A percentile compares a stretch with the other conserved stretches of the same genome.
These are phyloP conservation scores for Euura saliciscinereae DNA, from an alignment of 1,140 invertebrate species.

Conservation along the genomic window DNA sequence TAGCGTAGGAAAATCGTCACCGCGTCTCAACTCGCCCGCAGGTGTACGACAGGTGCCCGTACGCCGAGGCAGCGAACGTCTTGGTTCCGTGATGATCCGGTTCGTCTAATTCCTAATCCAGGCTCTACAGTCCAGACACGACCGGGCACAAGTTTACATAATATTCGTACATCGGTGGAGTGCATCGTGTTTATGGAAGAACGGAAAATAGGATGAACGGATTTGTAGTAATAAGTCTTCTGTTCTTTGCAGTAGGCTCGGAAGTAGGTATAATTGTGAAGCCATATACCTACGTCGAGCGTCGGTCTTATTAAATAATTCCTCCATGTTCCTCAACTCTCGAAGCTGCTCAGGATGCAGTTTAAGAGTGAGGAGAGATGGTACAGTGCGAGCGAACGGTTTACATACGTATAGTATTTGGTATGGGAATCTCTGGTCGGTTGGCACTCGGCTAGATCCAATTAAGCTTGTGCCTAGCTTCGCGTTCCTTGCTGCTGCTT, in stretches of 20 bases:
- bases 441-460: constrained; percentile 6
- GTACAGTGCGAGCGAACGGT: neutral
- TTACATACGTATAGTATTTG: neutral
- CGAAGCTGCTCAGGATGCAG: neutral
- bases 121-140: too few species aligned
- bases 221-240: neutral
- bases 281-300: too few species aligned
- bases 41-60: too few species aligned
- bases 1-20: too few species aligned
- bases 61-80: too few species aligned
- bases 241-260: neutral
- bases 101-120: too few species aligned
- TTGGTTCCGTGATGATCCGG: too few species aligned
- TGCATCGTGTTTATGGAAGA: neutral
- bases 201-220: neutral
- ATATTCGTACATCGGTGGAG: neutral
- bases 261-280: too few species aligned
- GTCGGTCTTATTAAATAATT: neutral
- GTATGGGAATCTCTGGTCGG: neutral
- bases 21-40: too few species aligned
- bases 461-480: neutral
- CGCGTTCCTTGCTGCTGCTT: neutral
- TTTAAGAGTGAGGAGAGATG: neutral
- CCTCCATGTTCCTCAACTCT: neutral
- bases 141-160: neutral